Evolutionary conservation across 1,140 invertebrate species (phyloP), one percentile per base, ranked within the genome.

Genomic region (Ceratina calcarata): DNA sequence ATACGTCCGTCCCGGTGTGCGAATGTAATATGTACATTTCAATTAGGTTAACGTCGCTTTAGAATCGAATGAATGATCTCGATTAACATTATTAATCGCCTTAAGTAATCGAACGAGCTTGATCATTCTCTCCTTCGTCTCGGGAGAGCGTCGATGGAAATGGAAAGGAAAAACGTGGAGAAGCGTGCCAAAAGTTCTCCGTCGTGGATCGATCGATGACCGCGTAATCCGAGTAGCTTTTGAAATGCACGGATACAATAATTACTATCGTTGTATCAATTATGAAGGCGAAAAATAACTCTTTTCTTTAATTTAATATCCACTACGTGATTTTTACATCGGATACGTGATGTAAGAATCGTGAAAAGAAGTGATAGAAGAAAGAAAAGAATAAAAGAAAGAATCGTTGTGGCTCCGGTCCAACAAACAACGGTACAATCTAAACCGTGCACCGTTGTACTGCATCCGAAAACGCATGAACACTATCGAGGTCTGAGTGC

Each of bases 11-110:
- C 24, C 13, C 71, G 37, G 71, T 79, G 78, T 37, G 62, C 55
- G 32, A 45, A 51, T 53, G 78, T 67, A 60, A 60, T 74, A 74
- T 79, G 60, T 67, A 74, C 71, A 61, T 67, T 79, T 73, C 62
- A 51, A 79, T 79, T 74, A 78, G 68, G 49, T 27, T 72, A 78
- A 72, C 53, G 32, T 61, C 24, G 68, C 20, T 51, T 20, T 15
- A 16, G 16, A 45, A 60, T 13, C n/a, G n/a, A 7, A 10, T 15
- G n/a, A 7, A 10, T n/a, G 16, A 15, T 65, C 60, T 16, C 27
- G 68, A 71, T 60, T 65, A 1, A 37, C n/a, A n/a, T 49, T 27
- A 24, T 49, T 53, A 49, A 68, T 49, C 57, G 12, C 2, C 27
- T 45, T 45, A 15, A 24, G 49, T 20, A 71, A 71, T 53, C 45